These are phyloP conservation scores for Zeuzera pyrina DNA, from an alignment of 2,888 invertebrate species.

Conservation along the genomic window DNA sequence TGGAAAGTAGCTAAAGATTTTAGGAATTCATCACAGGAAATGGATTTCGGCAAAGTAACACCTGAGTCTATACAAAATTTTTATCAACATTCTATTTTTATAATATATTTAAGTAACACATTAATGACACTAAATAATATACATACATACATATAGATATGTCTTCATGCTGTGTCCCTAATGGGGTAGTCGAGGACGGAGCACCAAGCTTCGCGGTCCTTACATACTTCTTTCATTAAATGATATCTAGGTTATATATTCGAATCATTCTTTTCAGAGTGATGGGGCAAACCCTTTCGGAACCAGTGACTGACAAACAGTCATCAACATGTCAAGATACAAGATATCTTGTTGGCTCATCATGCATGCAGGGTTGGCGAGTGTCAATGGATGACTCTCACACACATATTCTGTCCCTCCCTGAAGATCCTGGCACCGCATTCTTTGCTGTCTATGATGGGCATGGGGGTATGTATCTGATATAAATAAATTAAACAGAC, in stretches of 20 bases:
- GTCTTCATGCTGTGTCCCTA: too few relatives aligned
- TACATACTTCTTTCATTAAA: background rate
- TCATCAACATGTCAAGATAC: slow-evolving; percentile 85
- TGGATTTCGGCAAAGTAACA: too few relatives aligned
- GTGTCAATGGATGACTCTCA: slow-evolving; percentile 99
- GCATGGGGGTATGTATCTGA: slow-evolving; percentile 80
- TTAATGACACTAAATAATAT: too few relatives aligned
- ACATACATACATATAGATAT: too few relatives aligned
- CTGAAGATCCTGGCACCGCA: slow-evolving; percentile 93
- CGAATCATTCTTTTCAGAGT: slow-evolving; percentile 38
- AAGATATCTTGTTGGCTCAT: slow-evolving; percentile 87
- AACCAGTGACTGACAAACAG: slow-evolving; percentile 94
- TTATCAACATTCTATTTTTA: too few relatives aligned
- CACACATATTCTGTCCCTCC: slow-evolving; percentile 92
- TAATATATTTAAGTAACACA: too few relatives aligned
- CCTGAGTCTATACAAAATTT: too few relatives aligned
- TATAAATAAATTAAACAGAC: too few relatives aligned
- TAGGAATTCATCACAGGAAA: too few relatives aligned
- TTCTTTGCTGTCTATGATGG: slow-evolving; percentile 99
- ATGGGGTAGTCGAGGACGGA: too few relatives aligned
- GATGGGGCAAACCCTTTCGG: slow-evolving; percentile 98
- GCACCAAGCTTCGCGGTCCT: too few relatives aligned
- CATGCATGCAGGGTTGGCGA: slow-evolving; percentile 99
- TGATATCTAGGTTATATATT: background rate
- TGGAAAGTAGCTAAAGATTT: too few relatives aligned